Base-by-base conservation (phyloP, 2,113 vertebrate genomes). In the Melospiza melodia region DNA sequence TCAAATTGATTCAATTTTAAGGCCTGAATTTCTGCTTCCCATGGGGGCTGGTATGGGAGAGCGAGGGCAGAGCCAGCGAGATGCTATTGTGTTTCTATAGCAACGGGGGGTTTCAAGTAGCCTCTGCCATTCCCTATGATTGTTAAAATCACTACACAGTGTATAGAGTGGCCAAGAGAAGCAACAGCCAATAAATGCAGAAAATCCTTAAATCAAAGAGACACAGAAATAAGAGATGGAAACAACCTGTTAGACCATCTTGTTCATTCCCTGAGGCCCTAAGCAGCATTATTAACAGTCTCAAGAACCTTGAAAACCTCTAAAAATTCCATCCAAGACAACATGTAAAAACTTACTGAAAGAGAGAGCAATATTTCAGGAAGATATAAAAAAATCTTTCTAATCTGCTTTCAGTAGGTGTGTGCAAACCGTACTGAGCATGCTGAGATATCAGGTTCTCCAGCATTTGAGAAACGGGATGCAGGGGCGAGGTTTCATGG, bases 1-100 rank as follows among this genome's bases (percentile, higher is more conserved):
- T 91, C 79, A 91, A 90, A 97, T 76, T 94, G 94, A 96, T 97
- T 95, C 93, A 96, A 87, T 96, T 97, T 95, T 85, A 91, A 93
- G 89, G 77, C 78, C 39, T 84, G 78, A 87, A 94, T 90, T 95
- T 94, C 85, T 89, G 77, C 88, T 88, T 96, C 95, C 94, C 88
- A 61, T 86, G 94, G 89, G 94, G 84, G 75, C 71, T 88, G 83
- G 80, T 87, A 71, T 5, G 9, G 84, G 91, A 63, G 90, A 83
- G 81, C 33, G 51, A 91, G 91, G 91, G 88, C 86, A 95, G 89
- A 87, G 68, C 57, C 93, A 92, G 39, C 41, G 15, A 59, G 94
- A 95, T 97, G 95, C 90, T 94, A 5, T 46, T 78, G 91, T 79
- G 95, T 97, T 97, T 93, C 97, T 68, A 97, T 94, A 95, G 92